phyloP scores from a whole-genome alignment of 2,888 invertebrate species.

The Amblyteles armatorius region DNA sequence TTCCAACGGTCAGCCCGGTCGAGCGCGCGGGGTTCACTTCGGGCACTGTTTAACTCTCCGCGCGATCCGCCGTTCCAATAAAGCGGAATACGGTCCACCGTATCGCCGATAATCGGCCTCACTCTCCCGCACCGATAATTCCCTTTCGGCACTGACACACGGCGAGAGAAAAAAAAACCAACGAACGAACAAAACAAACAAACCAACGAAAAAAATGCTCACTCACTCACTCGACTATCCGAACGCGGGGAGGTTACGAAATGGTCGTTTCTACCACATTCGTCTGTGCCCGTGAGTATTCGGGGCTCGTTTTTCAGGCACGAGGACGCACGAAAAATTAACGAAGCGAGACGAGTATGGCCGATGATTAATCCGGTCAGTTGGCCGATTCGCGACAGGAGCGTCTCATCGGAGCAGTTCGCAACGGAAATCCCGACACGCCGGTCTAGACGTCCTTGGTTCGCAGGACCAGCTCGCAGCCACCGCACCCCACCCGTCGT shows the following conservation, averaged over 20 bases:
- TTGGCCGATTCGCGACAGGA: constrained; percentile 6
- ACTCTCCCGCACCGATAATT: constrained; percentile 26
- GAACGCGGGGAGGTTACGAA: not conserved
- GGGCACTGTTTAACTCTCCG: not conserved
- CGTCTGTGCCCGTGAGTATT: no score
- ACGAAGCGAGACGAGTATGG: not conserved
- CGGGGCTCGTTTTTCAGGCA: no score
- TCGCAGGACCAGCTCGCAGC: not conserved
- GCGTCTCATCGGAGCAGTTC: not conserved
- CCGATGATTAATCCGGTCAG: constrained; percentile 20
- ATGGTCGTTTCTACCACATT: not conserved
- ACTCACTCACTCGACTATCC: not conserved
- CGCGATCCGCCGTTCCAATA: not conserved
- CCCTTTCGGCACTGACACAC: constrained; percentile 13
- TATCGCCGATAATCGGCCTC: not conserved
- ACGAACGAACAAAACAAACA: not conserved
- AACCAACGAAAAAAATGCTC: not conserved
- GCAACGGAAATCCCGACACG: constrained; percentile 8
- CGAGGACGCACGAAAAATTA: not conserved
- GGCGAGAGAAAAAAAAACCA: not conserved
- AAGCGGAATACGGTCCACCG: not conserved
- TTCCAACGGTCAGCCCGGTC: constrained; percentile 21
- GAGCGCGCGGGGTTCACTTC: constrained; percentile 34
- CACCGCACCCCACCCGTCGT: not conserved
- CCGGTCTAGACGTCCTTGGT: constrained; percentile 9